These are phyloP conservation scores for Junonia oenone DNA, from an alignment of 2,888 invertebrate species.

Conservation along the genomic window DNA sequence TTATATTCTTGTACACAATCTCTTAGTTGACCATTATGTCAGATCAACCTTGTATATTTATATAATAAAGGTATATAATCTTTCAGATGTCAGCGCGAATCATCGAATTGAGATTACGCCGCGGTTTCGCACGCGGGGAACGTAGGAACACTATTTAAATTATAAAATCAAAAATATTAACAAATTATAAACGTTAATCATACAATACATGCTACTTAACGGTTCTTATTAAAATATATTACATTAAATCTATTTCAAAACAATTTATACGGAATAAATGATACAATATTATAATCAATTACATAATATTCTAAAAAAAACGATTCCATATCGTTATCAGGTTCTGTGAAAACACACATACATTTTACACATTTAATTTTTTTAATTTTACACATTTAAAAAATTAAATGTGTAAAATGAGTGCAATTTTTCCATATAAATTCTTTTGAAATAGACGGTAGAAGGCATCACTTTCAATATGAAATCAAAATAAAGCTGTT, in stretches of 20 bases:
- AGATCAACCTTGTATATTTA: too few relatives aligned
- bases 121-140: slow-evolving; percentile 33
- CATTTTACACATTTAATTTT: too few relatives aligned
- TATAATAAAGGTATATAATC: background rate
- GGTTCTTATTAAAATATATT: background rate
- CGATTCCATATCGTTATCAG: too few relatives aligned
- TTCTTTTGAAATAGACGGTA: background rate
- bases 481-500: background rate
- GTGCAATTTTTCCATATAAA: background rate
- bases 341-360: too few relatives aligned
- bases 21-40: too few relatives aligned
- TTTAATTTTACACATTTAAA: too few relatives aligned
- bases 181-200: background rate
- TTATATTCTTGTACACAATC: too few relatives aligned
- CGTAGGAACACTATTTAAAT: slow-evolving; percentile 54
- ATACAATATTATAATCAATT: too few relatives aligned
- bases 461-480: too few relatives aligned
- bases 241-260: background rate
- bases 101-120: slow-evolving; percentile 38
- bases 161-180: slow-evolving; percentile 2
- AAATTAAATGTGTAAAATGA: background rate
- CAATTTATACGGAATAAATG: background rate
- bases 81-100: slow-evolving; percentile 59
- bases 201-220: background rate
- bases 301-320: too few relatives aligned